A percentile compares a stretch with the other conserved stretches of the same genome.
Conservation (phyloP, 2,797 vertebrate species). For the Gadopsis marmoratus region DNA sequence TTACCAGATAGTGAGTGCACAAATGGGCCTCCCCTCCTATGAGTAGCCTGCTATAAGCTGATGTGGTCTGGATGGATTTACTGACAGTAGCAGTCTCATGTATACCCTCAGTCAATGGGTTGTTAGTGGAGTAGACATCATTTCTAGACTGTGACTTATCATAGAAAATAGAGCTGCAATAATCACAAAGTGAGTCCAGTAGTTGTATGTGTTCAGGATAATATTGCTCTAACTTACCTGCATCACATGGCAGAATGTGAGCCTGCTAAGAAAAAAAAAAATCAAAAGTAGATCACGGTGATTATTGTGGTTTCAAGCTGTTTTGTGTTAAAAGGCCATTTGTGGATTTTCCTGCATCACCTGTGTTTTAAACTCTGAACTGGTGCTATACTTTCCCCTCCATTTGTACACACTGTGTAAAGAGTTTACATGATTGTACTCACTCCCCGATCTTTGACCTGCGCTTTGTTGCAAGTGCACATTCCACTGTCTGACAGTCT, state of each 20-base stretch:
- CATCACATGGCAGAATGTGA: constrained; percentile 64
- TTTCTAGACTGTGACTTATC: constrained; percentile 78
- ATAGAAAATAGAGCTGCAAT: constrained; percentile 83
- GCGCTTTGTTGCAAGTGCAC: constrained; percentile 34
- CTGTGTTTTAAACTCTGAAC: constrained; percentile 70
- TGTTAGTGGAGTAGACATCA: constrained; percentile 71
- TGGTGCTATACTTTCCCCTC: constrained; percentile 82
- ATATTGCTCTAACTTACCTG: constrained; percentile 57
- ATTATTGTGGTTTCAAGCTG: constrained; percentile 62
- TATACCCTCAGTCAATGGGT: constrained; percentile 53
- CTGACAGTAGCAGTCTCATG: constrained; percentile 49
- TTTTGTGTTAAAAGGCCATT: constrained; percentile 55
- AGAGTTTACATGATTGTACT: constrained; percentile 62
- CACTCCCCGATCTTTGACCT: constrained; percentile 23
- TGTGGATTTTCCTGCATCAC: constrained; percentile 50
- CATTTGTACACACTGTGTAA: constrained; percentile 65
- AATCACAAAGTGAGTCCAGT: constrained; percentile 80
- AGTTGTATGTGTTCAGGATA: constrained; percentile 72
- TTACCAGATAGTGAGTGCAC: constrained; percentile 59
- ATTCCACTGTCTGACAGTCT: constrained; percentile 37
- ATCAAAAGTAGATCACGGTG: constrained; percentile 24
- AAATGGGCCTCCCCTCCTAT: constrained; percentile 57
- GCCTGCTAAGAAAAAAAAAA: constrained; percentile 48
- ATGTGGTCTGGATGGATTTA: constrained; percentile 53
- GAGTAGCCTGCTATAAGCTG: constrained; percentile 63